Evolutionary conservation across 2,888 invertebrate genomes (phyloP).

Genomic region (Lochmaea capreae): DNA sequence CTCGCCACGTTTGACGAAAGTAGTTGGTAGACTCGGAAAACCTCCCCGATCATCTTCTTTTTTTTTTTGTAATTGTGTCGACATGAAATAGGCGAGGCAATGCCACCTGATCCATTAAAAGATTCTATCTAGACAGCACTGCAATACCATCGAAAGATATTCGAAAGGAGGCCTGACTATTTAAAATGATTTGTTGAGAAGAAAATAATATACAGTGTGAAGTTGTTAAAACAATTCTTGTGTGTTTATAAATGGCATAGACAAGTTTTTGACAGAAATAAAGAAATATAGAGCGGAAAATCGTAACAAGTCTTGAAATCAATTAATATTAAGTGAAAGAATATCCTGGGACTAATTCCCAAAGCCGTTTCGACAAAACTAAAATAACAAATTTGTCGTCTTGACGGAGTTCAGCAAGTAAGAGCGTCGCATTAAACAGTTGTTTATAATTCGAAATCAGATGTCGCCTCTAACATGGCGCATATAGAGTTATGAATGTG

Average conservation of each 20-base stretch:
- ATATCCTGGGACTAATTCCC: not conserved
- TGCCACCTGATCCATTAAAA: conserved; percentile 62
- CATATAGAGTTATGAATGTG: conserved; percentile 71
- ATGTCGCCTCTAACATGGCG: conserved; percentile 53
- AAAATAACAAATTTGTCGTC: conserved; percentile 17
- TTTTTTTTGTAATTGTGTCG: conserved; percentile 57
- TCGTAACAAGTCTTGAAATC: not conserved
- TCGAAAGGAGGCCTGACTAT: conserved; percentile 3
- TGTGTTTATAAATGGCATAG: no score
- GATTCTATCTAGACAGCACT: conserved; percentile 41
- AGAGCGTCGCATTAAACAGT: conserved; percentile 46
- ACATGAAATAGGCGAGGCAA: conserved; percentile 60
- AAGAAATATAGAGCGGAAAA: no score
- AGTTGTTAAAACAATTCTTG: no score
- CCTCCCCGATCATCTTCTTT: conserved; percentile 33
- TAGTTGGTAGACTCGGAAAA: conserved; percentile 22
- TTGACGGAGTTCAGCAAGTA: conserved; percentile 23
- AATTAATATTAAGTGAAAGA: not conserved
- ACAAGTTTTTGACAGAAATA: no score
- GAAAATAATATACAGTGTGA: not conserved
- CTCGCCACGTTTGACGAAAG: conserved; percentile 3
- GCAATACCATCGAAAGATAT: conserved; percentile 25
- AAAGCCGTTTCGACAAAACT: not conserved
- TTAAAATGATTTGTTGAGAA: not conserved
- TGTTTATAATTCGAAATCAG: conserved; percentile 55